These are phyloP conservation scores for Agelas oroides DNA, from an alignment of 37 sponge, comb jelly and placozoan genomes.

Conservation along the genomic window DNA sequence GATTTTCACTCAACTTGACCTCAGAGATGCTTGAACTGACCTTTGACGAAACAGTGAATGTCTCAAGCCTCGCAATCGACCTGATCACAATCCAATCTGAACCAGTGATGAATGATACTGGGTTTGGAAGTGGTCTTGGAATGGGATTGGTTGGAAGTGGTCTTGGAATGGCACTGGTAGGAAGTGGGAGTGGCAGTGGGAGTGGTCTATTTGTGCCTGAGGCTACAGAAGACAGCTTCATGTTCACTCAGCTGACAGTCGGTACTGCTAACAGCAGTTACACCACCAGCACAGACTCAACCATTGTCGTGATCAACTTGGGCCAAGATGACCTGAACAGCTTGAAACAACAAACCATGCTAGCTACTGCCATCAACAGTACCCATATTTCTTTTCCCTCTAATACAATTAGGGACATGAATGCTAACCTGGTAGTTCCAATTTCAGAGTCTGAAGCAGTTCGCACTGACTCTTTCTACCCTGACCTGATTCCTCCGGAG, in stretches of 20 bases:
- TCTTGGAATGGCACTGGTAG: background rate
- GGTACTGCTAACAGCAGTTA: slow-evolving; percentile 67
- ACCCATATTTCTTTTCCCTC: slow-evolving; percentile 72
- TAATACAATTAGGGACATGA: slow-evolving; percentile 73
- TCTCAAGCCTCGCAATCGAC: slow-evolving; percentile 61
- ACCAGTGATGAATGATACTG: background rate
- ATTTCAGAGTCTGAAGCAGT: slow-evolving; percentile 31
- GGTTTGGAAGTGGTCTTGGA: background rate
- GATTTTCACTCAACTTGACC: slow-evolving; percentile 84
- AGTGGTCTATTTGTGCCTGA: background rate
- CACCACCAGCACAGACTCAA: slow-evolving; percentile 54
- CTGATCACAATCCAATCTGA: slow-evolving; percentile 65
- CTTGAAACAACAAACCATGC: slow-evolving; percentile 54
- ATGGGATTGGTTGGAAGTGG: background rate
- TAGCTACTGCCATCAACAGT: slow-evolving; percentile 63
- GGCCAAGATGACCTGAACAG: slow-evolving; percentile 80
- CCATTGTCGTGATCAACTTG: slow-evolving; percentile 75
- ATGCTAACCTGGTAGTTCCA: slow-evolving; percentile 55
- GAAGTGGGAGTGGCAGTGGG: slow-evolving; percentile 38
- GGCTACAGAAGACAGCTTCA: background rate
- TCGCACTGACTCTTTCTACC: slow-evolving; percentile 52
- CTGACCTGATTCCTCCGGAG: slow-evolving; percentile 69
- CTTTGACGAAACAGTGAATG: slow-evolving; percentile 90
- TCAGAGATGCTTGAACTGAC: slow-evolving; percentile 70
- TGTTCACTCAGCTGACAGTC: slow-evolving; percentile 42